Evolutionary conservation across 2,888 invertebrate species (phyloP).

Genomic region (Furcula furcula): DNA sequence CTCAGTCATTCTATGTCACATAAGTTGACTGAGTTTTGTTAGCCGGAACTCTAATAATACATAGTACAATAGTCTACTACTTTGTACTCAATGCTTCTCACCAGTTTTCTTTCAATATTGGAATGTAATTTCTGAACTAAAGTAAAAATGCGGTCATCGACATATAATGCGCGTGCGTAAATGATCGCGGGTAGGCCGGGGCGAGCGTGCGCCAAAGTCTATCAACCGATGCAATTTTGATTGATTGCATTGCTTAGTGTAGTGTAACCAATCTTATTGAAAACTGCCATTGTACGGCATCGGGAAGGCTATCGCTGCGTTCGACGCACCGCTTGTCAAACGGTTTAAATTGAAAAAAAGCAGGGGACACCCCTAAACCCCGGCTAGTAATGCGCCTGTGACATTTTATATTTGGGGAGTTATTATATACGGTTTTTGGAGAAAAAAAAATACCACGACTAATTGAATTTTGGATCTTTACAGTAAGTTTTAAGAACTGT

Average conservation of each 20-base stretch:
- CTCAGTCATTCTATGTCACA: no score
- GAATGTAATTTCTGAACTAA: not conserved
- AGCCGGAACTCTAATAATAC: no score
- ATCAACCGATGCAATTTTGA: constrained; percentile 78
- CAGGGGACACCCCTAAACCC: constrained; percentile 73
- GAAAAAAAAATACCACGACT: constrained; percentile 35
- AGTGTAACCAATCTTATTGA: constrained; percentile 82
- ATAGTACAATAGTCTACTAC: no score
- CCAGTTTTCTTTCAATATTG: not conserved
- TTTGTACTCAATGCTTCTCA: no score
- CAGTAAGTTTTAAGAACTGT: not conserved
- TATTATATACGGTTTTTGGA: constrained; percentile 46
- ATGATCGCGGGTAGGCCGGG: constrained; percentile 45
- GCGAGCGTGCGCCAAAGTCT: constrained; percentile 59
- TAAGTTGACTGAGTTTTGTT: no score
- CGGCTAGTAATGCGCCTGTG: constrained; percentile 56
- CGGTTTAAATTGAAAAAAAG: constrained; percentile 78
- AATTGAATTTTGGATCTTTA: constrained; percentile 21
- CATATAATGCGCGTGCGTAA: constrained; percentile 28
- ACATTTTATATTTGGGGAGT: constrained; percentile 72
- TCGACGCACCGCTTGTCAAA: constrained; percentile 75
- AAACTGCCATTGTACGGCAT: constrained; percentile 72
- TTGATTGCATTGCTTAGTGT: constrained; percentile 81
- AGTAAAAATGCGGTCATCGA: constrained; percentile 1
- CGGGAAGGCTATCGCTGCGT: constrained; percentile 72